Conservation (phyloP, 92 coral and sea anemone genomes). For the Virgularia gustaviana region DNA sequence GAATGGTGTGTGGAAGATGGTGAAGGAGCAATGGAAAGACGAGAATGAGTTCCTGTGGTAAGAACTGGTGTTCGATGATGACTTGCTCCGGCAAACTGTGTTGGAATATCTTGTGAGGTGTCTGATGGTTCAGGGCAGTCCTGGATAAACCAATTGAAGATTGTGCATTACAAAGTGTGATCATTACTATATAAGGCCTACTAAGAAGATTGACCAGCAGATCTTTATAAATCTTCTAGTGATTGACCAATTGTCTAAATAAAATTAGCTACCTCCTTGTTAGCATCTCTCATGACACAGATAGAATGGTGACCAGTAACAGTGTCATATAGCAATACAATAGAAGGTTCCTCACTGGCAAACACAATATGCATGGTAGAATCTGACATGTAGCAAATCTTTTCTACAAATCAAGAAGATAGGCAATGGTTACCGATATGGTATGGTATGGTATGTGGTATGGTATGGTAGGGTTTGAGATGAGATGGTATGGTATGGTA, state of each 20-base stretch:
- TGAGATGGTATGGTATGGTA: too few relatives aligned
- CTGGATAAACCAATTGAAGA: too few relatives aligned
- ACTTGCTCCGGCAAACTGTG: conserved; percentile 48
- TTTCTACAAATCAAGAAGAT: too few relatives aligned
- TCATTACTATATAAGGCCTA: background rate
- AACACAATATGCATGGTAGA: conserved; percentile 73
- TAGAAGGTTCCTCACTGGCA: conserved; percentile 57
- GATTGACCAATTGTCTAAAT: background rate
- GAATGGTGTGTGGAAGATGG: conserved; percentile 65
- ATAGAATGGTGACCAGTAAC: conserved; percentile 77
- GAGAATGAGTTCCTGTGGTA: conserved; percentile 69
- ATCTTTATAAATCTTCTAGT: background rate
- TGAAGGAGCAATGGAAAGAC: conserved; percentile 80
- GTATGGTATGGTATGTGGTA: too few relatives aligned
- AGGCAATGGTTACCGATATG: too few relatives aligned
- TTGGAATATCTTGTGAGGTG: conserved; percentile 42
- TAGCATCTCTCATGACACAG: conserved; percentile 71
- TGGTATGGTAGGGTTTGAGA: too few relatives aligned
- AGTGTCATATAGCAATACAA: conserved; percentile 82
- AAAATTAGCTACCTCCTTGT: conserved; percentile 90
- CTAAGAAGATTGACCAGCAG: background rate
- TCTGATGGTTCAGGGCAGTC: conserved; percentile 79
- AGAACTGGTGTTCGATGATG: conserved; percentile 79
- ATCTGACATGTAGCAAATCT: conserved; percentile 67
- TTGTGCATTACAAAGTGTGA: too few relatives aligned